Base-by-base conservation (phyloP, 2,797 vertebrate species). In the Acipenser oxyrinchus region DNA sequence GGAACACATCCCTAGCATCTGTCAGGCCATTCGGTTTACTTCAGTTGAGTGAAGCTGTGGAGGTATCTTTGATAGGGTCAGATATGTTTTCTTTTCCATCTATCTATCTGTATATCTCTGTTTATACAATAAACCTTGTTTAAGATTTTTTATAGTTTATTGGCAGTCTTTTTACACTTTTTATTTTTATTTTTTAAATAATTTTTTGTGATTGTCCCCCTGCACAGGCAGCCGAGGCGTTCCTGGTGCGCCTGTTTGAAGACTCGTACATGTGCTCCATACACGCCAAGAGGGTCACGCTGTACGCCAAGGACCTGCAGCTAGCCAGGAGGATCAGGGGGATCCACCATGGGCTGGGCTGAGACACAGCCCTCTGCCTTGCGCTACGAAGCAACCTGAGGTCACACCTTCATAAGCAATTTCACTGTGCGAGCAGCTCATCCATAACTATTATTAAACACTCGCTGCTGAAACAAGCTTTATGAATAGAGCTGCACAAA, bases 251-350 rank as follows among this genome's bases (percentile, higher is more conserved):
- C 61, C 69, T 94, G 8, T 88, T 95, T 52, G 78, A 91, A 5
- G 91, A 95, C 0, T 87, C 93, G 48, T 92, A 93, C 68, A 82
- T 94, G 8, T 93, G 93, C 57, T 77, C 91, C 37, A 82, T 93
- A 23, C 91, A 92, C 0, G 91, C 92, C 7, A 89, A 91, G 72
- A 75, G 92, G 0, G 90, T 93, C 7, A 93, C 92, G 0, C 49
- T 93, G 6, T 92, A 81, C 68, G 87, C 87, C 0, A 82, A 89
- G 0, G 92, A 94, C 48, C 71, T 93, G 4, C 91, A 93, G 68
- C 84, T 95, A 49, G 91, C 90, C 58, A 74, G 90, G 10, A 84
- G 91, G 62, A 91, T 95, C 78, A 82, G 92, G 0, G 93, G 93
- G 1, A 78, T 84, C 52, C 81, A 89, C 1, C 23, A 37, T 37